These are phyloP conservation scores for Argyresthia albistria DNA, from an alignment of 2,888 invertebrate genomes.

Conservation along the genomic window DNA sequence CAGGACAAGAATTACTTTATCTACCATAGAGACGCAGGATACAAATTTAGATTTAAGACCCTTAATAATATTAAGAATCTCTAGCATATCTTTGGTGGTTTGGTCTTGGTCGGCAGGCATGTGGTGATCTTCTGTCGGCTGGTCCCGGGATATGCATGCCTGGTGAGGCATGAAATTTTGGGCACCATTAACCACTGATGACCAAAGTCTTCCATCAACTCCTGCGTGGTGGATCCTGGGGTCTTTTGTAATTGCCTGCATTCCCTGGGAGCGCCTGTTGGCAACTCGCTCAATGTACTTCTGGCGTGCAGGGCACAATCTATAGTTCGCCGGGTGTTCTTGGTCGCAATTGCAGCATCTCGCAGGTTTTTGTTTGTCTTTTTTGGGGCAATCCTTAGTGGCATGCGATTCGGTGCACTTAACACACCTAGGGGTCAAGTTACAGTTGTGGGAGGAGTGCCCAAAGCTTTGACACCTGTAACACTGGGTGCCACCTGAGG, in stretches of 20 bases:
- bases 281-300: background rate
- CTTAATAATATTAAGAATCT: no score
- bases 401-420: conserved; percentile 9
- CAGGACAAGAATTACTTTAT: background rate
- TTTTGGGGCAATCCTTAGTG: conserved; percentile 9
- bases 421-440: conserved; percentile 9
- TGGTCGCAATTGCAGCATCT: background rate
- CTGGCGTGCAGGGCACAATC: background rate
- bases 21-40: background rate
- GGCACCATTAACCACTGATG: background rate
- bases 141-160: background rate
- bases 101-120: background rate
- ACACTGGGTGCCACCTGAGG: no score
- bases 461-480: no score
- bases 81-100: background rate
- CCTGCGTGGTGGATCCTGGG: background rate
- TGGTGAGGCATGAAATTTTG: background rate
- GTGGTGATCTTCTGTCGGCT: background rate
- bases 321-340: background rate
- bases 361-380: background rate
- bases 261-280: background rate
- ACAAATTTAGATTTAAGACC: background rate
- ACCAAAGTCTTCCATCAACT: background rate
- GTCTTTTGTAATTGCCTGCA: background rate
- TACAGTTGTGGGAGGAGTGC: conserved; percentile 12